phyloP scores from a whole-genome alignment of 1,140 invertebrate species.

The Oscheius sp. region DNA sequence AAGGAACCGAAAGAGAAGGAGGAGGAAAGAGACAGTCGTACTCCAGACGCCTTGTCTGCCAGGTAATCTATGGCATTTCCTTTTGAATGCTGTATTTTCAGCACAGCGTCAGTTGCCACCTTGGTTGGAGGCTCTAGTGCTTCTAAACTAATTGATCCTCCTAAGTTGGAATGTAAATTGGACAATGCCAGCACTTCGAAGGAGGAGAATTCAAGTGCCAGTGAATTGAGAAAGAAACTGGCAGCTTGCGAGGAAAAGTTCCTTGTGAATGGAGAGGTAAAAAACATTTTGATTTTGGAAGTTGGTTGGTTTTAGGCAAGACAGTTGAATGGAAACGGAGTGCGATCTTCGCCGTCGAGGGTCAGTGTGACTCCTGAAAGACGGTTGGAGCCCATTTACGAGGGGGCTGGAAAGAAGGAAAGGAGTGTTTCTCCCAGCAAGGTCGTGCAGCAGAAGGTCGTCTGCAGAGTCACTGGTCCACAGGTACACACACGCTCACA shows the following conservation, averaged over 20 bases:
- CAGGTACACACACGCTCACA: too few species aligned
- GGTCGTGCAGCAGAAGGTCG: neutral
- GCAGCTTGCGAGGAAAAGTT: constrained; percentile 27
- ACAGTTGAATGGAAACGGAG: neutral
- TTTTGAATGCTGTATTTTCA: neutral
- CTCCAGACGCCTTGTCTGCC: neutral
- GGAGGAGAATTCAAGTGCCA: constrained; percentile 19
- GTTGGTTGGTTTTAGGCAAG: neutral
- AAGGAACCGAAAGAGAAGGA: constrained; percentile 15
- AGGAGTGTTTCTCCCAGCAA: constrained; percentile 11
- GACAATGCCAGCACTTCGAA: constrained; percentile 22
- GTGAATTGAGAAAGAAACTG: constrained; percentile 28
- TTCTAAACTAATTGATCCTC: neutral
- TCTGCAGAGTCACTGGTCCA: constrained; percentile 4
- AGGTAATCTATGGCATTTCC: neutral
- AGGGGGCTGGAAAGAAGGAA: constrained; percentile 11
- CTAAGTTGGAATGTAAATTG: neutral
- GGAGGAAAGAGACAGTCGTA: neutral
- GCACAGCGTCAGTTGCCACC: neutral
- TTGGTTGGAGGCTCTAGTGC: neutral
- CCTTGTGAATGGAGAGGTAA: constrained; percentile 26
- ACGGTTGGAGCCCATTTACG: constrained; percentile 26
- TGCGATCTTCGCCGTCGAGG: neutral
- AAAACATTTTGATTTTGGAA: neutral
- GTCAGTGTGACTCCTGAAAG: constrained; percentile 25